A percentile compares a stretch with the other conserved stretches of the same genome.
Evolutionary conservation across 2,113 vertebrate genomes (phyloP).

Genomic region (Oreochromis tanganicae): DNA sequence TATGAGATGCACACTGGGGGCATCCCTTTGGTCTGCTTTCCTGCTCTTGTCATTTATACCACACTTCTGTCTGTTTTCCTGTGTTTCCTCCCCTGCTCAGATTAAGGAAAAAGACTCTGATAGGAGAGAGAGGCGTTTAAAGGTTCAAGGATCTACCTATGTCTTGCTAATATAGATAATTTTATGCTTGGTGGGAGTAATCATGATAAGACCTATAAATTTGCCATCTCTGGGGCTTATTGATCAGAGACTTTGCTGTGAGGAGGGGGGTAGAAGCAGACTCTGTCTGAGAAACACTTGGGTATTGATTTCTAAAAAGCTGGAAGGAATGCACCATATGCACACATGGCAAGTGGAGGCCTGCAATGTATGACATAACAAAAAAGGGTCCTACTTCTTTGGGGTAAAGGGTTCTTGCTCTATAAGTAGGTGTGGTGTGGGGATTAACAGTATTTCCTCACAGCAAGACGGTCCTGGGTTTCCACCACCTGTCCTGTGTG

Average conservation of each 20-base stretch:
- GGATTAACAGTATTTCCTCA: background rate
- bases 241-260: background rate
- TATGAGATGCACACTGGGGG: slow-evolving; percentile 39
- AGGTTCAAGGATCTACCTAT: background rate
- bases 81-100: background rate
- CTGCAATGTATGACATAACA: slow-evolving; percentile 31
- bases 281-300: slow-evolving; percentile 7
- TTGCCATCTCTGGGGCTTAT: background rate
- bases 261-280: background rate
- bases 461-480: background rate
- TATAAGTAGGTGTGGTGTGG: background rate
- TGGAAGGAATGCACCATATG: slow-evolving; percentile 36
- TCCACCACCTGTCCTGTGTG: background rate
- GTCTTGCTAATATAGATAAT: background rate
- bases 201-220: background rate
- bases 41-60: slow-evolving; percentile 19
- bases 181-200: background rate
- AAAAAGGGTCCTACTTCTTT: background rate
- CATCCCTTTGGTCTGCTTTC: slow-evolving; percentile 33
- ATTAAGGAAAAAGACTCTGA: background rate
- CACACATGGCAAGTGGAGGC: slow-evolving; percentile 52
- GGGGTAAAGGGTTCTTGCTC: background rate
- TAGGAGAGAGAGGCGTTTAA: background rate
- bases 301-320: slow-evolving; percentile 35
- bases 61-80: slow-evolving; percentile 14